phyloP scores from a whole-genome alignment of 2,797 vertebrate species.

The Orestias chungarensis region DNA sequence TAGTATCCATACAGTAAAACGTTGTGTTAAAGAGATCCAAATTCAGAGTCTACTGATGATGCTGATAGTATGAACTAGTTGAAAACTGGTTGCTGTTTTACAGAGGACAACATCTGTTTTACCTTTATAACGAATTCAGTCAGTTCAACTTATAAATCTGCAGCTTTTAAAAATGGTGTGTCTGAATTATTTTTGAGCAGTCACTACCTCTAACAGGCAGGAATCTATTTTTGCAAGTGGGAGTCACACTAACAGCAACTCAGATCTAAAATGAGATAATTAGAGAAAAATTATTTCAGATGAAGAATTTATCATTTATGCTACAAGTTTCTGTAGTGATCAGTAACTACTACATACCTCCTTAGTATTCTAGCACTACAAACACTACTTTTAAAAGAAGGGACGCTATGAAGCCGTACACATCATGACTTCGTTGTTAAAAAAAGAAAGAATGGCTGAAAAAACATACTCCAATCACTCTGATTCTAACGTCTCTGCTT shows the following conservation, averaged over 20 bases:
- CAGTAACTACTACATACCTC: too few relatives aligned
- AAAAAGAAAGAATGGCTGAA: too few relatives aligned
- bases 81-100: constrained; percentile 11
- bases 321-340: neutral
- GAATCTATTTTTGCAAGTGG: neutral
- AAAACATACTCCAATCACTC: too few relatives aligned
- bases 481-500: too few relatives aligned
- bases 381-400: too few relatives aligned
- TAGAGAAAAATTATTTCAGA: too few relatives aligned
- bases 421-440: too few relatives aligned
- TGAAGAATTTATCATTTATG: too few relatives aligned
- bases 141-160: too few relatives aligned
- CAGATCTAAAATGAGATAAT: neutral
- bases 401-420: too few relatives aligned
- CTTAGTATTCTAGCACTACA: too few relatives aligned
- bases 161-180: neutral
- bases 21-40: constrained; percentile 58
- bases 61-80: constrained; percentile 36
- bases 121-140: constrained; percentile 43
- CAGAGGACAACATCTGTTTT: neutral
- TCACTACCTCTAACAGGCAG: neutral
- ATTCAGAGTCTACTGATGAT: constrained; percentile 42
- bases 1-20: constrained; percentile 38
- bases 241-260: neutral
- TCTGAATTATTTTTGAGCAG: neutral